Percentiles rank a stretch among this genome's conserved stretches.
These are phyloP conservation scores for Peucedramus taeniatus DNA, from an alignment of 2,113 vertebrate species.

Conservation along the genomic window DNA sequence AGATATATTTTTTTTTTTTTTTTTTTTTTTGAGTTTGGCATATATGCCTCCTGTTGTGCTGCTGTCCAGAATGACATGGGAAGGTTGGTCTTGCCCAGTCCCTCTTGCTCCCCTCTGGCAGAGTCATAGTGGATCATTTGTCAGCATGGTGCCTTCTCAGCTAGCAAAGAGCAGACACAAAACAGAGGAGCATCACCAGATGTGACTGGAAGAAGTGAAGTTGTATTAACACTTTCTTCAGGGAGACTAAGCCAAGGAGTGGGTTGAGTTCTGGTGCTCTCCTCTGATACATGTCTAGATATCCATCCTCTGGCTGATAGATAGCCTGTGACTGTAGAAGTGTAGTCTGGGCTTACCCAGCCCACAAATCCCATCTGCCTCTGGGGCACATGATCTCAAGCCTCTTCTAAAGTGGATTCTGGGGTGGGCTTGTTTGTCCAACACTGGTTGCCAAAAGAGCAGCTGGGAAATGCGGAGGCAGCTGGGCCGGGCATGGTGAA, in stretches of 20 bases:
- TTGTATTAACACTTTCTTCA: not conserved
- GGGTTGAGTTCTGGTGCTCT: constrained; percentile 5
- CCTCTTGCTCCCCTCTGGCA: not conserved
- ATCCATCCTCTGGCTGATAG: not conserved
- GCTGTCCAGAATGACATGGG: not conserved
- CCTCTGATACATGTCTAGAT: constrained; percentile 12
- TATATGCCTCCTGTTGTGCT: not conserved
- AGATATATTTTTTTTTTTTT: not conserved
- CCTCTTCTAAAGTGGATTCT: constrained; percentile 24
- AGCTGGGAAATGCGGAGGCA: constrained; percentile 55
- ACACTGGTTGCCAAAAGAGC: constrained; percentile 37
- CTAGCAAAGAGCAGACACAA: not conserved
- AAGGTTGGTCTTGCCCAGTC: not conserved
- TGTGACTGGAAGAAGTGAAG: not conserved
- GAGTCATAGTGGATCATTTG: not conserved
- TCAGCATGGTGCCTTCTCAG: not conserved
- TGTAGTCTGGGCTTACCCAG: not conserved
- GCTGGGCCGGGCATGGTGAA: not conserved
- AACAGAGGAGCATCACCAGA: not conserved
- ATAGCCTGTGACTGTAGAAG: not conserved
- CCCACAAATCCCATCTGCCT: constrained; percentile 23
- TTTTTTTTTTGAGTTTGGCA: not conserved
- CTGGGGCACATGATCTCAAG: constrained; percentile 21
- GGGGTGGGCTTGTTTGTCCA: constrained; percentile 48
- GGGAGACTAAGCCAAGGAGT: not conserved